Evolutionary conservation across 2,797 vertebrate species (phyloP).

Genomic region (Crenuchus spilurus): DNA sequence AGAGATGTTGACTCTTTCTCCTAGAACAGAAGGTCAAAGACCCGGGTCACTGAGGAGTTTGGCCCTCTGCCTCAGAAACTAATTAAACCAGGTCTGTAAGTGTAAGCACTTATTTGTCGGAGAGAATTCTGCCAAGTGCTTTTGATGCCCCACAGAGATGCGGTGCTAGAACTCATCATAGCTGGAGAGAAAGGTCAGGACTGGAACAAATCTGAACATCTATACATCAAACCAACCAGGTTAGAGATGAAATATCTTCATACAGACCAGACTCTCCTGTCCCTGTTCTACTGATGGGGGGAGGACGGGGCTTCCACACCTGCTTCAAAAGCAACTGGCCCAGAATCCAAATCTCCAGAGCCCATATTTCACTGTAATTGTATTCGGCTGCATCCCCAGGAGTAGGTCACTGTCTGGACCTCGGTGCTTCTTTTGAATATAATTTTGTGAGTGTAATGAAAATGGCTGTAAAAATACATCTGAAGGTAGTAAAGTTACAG

Average conservation of each 20-base stretch:
- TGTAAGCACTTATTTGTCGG: background rate
- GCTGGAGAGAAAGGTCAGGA: constrained; percentile 3
- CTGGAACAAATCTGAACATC: background rate
- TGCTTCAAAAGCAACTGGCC: constrained; percentile 19
- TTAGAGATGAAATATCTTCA: constrained; percentile 10
- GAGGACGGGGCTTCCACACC: constrained; percentile 4
- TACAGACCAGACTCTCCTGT: background rate
- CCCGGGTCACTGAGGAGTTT: too few relatives aligned
- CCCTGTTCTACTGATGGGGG: too few relatives aligned
- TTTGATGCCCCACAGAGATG: background rate
- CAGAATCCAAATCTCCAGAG: constrained; percentile 30
- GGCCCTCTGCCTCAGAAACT: background rate
- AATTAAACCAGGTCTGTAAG: background rate
- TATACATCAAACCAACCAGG: constrained; percentile 12
- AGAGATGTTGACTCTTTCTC: too few relatives aligned
- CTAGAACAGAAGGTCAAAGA: too few relatives aligned
- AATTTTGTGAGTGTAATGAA: constrained; percentile 8
- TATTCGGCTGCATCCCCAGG: constrained; percentile 21
- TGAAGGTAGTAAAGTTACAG: background rate
- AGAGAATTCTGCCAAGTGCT: background rate
- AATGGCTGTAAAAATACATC: background rate
- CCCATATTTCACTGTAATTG: constrained; percentile 34
- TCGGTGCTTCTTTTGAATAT: constrained; percentile 11
- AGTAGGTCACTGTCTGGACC: constrained; percentile 17
- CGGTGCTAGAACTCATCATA: background rate